Conservation (phyloP, 2,888 invertebrate genomes). For the Leptura quadrifasciata region DNA sequence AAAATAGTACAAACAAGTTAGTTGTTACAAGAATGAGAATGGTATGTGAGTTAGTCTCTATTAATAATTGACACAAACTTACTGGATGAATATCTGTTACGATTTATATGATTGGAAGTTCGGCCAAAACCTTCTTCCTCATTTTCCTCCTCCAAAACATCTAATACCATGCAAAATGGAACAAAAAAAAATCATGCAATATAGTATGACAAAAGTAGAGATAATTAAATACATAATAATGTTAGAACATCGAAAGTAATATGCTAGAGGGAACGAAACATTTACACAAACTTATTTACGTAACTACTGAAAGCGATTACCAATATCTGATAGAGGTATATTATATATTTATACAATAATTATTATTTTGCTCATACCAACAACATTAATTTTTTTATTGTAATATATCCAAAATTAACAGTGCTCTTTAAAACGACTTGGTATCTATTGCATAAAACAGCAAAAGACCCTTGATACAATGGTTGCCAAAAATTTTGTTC, state of each 20-base stretch:
- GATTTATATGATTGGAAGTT: conserved; percentile 62
- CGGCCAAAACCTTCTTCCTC: conserved; percentile 62
- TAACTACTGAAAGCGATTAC: too few relatives aligned
- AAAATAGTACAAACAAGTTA: not conserved
- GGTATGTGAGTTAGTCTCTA: conserved; percentile 9
- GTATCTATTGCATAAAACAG: too few relatives aligned
- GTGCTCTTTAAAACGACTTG: too few relatives aligned
- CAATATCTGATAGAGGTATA: too few relatives aligned
- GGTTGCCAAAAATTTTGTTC: too few relatives aligned
- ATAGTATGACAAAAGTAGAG: conserved; percentile 43
- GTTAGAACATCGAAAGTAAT: conserved; percentile 14
- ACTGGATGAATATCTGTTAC: conserved; percentile 78
- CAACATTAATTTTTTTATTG: too few relatives aligned
- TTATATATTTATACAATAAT: too few relatives aligned
- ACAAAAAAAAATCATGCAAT: conserved; percentile 52
- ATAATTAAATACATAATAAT: conserved; percentile 16
- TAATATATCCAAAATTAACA: too few relatives aligned
- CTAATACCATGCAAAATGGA: conserved; percentile 65
- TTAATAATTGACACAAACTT: conserved; percentile 69
- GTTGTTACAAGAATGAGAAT: not conserved
- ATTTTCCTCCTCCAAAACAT: conserved; percentile 78
- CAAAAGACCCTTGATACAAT: too few relatives aligned
- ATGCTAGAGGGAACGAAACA: not conserved
- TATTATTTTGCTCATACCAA: too few relatives aligned
- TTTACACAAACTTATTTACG: not conserved